Evolutionary conservation across 2,888 invertebrate species (phyloP).

Genomic region (Capitulum mitella): DNA sequence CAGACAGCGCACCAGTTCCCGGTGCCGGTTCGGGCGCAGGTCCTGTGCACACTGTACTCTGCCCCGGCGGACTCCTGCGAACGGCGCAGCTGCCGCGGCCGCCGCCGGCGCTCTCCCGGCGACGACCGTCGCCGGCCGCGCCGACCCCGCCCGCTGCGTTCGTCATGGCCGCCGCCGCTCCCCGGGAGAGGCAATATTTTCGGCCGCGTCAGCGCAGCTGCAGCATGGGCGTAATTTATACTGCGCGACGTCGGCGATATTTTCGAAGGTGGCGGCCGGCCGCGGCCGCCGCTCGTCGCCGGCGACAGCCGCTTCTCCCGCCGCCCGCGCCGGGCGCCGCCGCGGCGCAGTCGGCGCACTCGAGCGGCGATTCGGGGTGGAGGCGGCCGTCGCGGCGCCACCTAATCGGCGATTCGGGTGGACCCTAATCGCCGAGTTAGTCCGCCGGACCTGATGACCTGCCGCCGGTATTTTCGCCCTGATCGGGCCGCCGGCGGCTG

Average conservation of each 20-base stretch:
- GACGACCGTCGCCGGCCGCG: background rate
- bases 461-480: background rate
- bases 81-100: background rate
- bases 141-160: background rate
- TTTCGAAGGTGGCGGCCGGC: background rate
- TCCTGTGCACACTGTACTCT: too few relatives aligned
- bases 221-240: background rate
- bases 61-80: background rate
- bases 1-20: too few relatives aligned
- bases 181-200: background rate
- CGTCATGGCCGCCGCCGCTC: background rate
- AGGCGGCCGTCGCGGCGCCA: too few relatives aligned
- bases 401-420: too few relatives aligned
- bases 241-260: background rate
- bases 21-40: too few relatives aligned
- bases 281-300: background rate
- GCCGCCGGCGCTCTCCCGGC: background rate
- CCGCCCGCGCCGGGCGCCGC: too few relatives aligned
- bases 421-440: background rate
- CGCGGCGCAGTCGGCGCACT: too few relatives aligned
- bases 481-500: too few relatives aligned
- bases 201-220: background rate
- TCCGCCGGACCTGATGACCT: background rate
- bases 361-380: too few relatives aligned
- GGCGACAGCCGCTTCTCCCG: background rate